Evolutionary conservation across 2,113 vertebrate species (phyloP).

Genomic region (Manacus vitellinus): DNA sequence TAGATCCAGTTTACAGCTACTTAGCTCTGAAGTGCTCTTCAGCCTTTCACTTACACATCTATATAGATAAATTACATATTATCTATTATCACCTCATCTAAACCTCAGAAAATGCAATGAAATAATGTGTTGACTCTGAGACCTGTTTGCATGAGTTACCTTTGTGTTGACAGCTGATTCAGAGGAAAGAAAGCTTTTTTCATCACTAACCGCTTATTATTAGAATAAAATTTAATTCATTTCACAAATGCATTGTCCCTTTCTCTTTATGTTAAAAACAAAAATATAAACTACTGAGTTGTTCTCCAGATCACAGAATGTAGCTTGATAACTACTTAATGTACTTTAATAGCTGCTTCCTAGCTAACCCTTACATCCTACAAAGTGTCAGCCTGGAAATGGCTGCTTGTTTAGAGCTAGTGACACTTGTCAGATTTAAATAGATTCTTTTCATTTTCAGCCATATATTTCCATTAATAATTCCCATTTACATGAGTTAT

Average conservation of each 20-base stretch:
- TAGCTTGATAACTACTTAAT: neutral
- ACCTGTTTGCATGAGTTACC: neutral
- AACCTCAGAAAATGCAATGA: neutral
- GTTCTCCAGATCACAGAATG: neutral
- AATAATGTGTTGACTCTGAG: neutral
- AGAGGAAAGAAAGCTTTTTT: neutral
- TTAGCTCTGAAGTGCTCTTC: neutral
- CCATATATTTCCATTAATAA: neutral
- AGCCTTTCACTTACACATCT: neutral
- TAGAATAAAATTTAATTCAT: neutral
- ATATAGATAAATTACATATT: neutral
- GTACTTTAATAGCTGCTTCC: neutral
- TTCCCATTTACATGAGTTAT: neutral
- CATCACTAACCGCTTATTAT: accelerated
- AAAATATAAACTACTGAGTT: neutral
- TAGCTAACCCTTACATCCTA: neutral
- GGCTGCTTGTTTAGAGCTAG: neutral
- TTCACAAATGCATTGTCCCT: neutral
- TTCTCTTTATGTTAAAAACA: neutral
- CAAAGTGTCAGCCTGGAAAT: neutral
- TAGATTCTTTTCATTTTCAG: neutral
- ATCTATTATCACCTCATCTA: neutral
- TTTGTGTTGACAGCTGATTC: neutral
- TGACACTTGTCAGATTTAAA: neutral
- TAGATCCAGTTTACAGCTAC: neutral